Conservation (phyloP, 2,113 vertebrate species). For the Shinisaurus crocodilurus region DNA sequence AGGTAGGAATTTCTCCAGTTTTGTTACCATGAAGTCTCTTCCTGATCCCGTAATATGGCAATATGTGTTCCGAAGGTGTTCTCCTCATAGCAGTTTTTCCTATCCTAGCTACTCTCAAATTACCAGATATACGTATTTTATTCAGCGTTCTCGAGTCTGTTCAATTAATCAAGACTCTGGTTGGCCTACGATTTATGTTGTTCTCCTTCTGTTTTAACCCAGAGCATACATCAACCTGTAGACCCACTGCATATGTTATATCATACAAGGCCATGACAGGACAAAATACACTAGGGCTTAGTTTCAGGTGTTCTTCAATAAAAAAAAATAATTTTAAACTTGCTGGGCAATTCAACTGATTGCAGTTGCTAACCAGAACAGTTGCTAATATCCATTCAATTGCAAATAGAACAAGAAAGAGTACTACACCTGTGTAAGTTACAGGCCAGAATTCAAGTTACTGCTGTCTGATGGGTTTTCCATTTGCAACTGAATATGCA, state of each 20-base stretch:
- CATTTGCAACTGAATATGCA: background rate
- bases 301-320: background rate
- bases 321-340: background rate
- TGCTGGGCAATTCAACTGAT: background rate
- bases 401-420: background rate
- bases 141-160: background rate
- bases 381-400: background rate
- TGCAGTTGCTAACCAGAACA: background rate
- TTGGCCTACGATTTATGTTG: background rate
- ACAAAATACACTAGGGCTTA: background rate
- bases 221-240: slow-evolving; percentile 15
- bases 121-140: slow-evolving; percentile 7
- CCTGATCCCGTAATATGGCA: background rate
- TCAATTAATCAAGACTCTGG: slow-evolving; percentile 7
- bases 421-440: background rate
- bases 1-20: background rate
- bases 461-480: background rate
- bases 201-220: background rate
- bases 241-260: background rate
- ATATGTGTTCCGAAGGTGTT: background rate
- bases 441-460: background rate
- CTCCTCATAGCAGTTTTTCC: background rate
- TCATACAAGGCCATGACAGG: background rate
- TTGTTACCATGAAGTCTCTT: background rate
- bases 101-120: background rate